Conservation (phyloP, 2,888 invertebrate genomes). For the Drosophila macrospina region DNA sequence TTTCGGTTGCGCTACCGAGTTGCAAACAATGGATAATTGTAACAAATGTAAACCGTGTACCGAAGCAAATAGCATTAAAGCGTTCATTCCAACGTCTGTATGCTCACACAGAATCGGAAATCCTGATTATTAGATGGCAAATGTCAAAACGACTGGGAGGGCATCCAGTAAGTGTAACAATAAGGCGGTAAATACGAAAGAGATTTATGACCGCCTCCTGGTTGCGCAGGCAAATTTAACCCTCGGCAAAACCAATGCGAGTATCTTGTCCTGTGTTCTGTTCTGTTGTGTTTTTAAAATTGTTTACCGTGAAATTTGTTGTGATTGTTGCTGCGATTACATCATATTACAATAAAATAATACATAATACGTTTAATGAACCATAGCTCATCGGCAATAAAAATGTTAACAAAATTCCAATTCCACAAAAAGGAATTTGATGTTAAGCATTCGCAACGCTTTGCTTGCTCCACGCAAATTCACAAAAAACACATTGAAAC, state of each 20-base stretch:
- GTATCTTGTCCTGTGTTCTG: conserved; percentile 22
- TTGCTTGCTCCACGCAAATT: conserved; percentile 23
- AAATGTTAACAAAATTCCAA: conserved; percentile 53
- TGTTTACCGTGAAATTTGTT: conserved; percentile 79
- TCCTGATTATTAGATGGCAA: conserved; percentile 77
- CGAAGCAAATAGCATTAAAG: conserved; percentile 76
- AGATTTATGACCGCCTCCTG: conserved; percentile 65
- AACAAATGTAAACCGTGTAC: conserved; percentile 77
- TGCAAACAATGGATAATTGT: conserved; percentile 73
- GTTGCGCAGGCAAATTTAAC: conserved; percentile 45
- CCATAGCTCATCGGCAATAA: conserved; percentile 57
- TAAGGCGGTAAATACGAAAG: conserved; percentile 61
- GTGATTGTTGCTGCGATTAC: conserved; percentile 73
- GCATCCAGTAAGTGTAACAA: conserved; percentile 52
- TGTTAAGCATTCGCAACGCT: conserved; percentile 62
- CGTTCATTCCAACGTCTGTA: conserved; percentile 59
- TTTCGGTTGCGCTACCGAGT: conserved; percentile 50
- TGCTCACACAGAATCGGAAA: conserved; percentile 65
- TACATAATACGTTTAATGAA: conserved; percentile 59
- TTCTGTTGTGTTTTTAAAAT: conserved; percentile 60
- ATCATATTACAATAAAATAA: conserved; percentile 52
- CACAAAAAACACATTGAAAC: conserved; percentile 5
- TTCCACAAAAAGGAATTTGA: conserved; percentile 67
- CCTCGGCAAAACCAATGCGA: conserved; percentile 39
- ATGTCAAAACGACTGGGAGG: conserved; percentile 77